Base-by-base conservation (phyloP, 2,113 vertebrate species). In the Sarotherodon lohbergeri region DNA sequence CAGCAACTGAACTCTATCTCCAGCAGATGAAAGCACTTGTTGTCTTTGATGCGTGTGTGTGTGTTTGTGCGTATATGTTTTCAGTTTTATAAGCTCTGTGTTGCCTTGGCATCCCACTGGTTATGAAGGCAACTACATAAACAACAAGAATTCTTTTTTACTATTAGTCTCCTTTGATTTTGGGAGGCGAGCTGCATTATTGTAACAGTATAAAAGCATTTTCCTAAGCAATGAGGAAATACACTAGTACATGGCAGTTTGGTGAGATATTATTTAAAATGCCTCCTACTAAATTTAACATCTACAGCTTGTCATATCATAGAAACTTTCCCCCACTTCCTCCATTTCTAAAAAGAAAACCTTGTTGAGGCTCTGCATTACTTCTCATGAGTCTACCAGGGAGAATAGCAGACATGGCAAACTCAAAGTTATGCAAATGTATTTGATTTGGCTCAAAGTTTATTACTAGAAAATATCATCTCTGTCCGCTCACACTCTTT, bases 341-440 rank as follows among this genome's bases (percentile, higher is more conserved):
- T 82, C 78, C 8, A 46, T 34, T 19, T 55, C 55, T 2, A 4
- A 81, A 36, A 52, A n/a, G 24, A 78, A 56, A 8, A 12, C n/a
- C 36, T 80, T 46, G 22, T 17, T 81, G 68, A 81, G 43, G 43
- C 41, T 71, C 66, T 50, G 71, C 24, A 50, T 76, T 76, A 76
- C 43, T 76, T 76, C 71, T 48, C 0, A 2, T 39, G 79, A 83
- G 24, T 73, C 17, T 14, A 39, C n/a, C 10, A 46, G 10, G 39
- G 13, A 80, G 34, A 46, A 52, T 5, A 85, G 43, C 71, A 73
- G 46, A 83, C 29, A 68, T 14, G 19, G 19, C 1, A 68, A 76
- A 66, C 16, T 59, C 17, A 9, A 63, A 56, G 48, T 85, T 19
- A 90, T 80, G 88, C 54, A 88, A 59, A 85, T 83, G 14, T 19